Evolutionary conservation across 1,140 invertebrate genomes (phyloP), one percentile per base, ranked within the genome.

Genomic region (Laupala kohalensis): DNA sequence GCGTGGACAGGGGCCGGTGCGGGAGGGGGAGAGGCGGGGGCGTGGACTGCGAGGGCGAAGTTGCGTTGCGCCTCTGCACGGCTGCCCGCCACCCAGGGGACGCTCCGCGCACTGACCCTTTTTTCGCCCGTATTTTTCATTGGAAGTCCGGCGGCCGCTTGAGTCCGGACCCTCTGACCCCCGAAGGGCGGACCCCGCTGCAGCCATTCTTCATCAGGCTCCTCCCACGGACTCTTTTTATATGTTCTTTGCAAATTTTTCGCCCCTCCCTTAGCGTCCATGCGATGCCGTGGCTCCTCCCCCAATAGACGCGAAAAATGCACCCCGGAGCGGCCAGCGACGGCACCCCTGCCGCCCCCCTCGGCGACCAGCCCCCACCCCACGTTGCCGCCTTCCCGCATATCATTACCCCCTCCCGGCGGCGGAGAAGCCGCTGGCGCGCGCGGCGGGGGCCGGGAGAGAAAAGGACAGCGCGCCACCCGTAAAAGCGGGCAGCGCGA

Each of bases 71-170:
- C 5, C n/a, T 27, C 67, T 6, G 26, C 27, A 29, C 29, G 27
- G 26, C 28, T 5, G 67, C 26, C 24, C 69, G 53, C 69, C 69
- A 71, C 69, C 62, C 69, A 71, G 27, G 69, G 69, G 69, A 65
- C 64, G 53, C 25, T 63, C 63, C 25, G 53, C 25, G 25, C 26
- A 28, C 26, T 62, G 63, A 27, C 27, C 25, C 15, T 71, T 71
- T 71, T 71, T 64, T 71, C 63, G 12, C n/a, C 23, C 53, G 19
- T 26, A 63, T 64, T 71, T 71, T 71, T 71, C 27, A 64, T 71
- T 71, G 27, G 53, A 24, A 64, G 53, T 64, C 28, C 13, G 6
- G 19, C 2, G 19, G 25, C 5, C 30, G 12, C 24, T 26, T 27
- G 28, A 25, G 30, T 28, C 23, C 28, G 64, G 6, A 9, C 64